Evolutionary conservation across 1,140 invertebrate species (phyloP).

Genomic region (Olivierus martensii): DNA sequence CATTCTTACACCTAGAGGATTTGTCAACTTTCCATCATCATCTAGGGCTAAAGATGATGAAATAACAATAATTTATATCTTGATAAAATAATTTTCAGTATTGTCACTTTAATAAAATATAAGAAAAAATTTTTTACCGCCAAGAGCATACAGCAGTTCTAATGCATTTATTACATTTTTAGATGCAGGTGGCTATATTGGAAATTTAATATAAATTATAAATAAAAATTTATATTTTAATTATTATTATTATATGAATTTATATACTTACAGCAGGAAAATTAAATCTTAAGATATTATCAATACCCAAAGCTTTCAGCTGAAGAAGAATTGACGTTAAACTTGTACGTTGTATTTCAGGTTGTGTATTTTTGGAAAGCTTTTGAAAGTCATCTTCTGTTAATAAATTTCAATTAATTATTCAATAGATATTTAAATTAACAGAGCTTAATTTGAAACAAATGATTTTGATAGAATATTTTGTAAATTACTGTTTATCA

Average conservation of each 20-base stretch:
- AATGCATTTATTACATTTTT: constrained; percentile 70
- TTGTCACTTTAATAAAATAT: constrained; percentile 19
- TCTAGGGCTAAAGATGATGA: constrained; percentile 50
- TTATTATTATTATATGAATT: neutral
- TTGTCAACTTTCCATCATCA: constrained; percentile 59
- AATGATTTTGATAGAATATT: neutral
- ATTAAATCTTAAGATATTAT: constrained; percentile 51
- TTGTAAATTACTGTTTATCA: no score
- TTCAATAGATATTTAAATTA: neutral
- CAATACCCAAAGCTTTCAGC: constrained; percentile 87
- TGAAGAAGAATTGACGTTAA: constrained; percentile 73
- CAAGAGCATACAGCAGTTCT: constrained; percentile 76
- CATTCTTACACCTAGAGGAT: constrained; percentile 66
- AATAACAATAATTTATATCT: neutral
- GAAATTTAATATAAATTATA: no score
- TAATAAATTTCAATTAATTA: neutral
- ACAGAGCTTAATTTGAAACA: neutral
- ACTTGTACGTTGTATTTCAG: constrained; percentile 86
- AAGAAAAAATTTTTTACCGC: constrained; percentile 25
- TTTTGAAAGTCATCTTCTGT: constrained; percentile 60
- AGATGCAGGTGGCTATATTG: constrained; percentile 60
- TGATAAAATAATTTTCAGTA: neutral
- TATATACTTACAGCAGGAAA: constrained; percentile 33
- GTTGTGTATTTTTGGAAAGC: constrained; percentile 53
- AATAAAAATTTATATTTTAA: no score